phyloP scores from a whole-genome alignment of 2,888 invertebrate genomes.

The Chymomyza caudatula region DNA sequence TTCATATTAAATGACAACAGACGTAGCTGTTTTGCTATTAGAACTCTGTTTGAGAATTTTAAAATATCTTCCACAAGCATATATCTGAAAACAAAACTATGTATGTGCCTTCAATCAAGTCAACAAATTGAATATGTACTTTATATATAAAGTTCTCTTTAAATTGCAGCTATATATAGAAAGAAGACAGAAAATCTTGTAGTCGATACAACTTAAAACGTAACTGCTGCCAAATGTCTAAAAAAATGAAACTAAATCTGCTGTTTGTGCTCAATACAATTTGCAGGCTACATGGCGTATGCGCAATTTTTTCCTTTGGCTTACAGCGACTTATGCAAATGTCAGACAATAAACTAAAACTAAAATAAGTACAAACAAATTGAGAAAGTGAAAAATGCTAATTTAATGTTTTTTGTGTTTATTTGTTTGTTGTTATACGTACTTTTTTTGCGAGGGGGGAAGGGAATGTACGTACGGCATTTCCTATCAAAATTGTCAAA shows the following conservation, averaged over 20 bases:
- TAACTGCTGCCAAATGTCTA: slow-evolving; percentile 5
- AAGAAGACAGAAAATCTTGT: not conserved
- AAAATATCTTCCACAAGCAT: not conserved
- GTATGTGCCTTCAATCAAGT: slow-evolving; percentile 5
- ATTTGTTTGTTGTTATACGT: too few species aligned
- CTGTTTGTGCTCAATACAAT: slow-evolving; percentile 8
- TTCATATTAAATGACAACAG: too few species aligned
- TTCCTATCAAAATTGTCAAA: not conserved
- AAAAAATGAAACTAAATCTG: not conserved
- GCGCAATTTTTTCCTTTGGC: slow-evolving; percentile 36
- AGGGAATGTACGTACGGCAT: slow-evolving; percentile 34
- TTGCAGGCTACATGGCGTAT: slow-evolving; percentile 46
- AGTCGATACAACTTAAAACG: not conserved
- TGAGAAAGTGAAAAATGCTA: slow-evolving; percentile 72
- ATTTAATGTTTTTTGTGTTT: slow-evolving; percentile 61
- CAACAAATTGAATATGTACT: not conserved
- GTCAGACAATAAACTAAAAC: slow-evolving; percentile 15
- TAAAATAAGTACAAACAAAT: slow-evolving; percentile 23
- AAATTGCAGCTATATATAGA: not conserved
- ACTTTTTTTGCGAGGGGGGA: slow-evolving; percentile 15
- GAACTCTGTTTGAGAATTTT: not conserved
- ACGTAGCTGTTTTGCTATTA: too few species aligned
- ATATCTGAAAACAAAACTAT: not conserved
- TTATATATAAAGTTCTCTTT: not conserved
- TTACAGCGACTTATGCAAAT: slow-evolving; percentile 59